Evolutionary conservation across 2,888 invertebrate genomes (phyloP).

Genomic region (Tillus elongatus): DNA sequence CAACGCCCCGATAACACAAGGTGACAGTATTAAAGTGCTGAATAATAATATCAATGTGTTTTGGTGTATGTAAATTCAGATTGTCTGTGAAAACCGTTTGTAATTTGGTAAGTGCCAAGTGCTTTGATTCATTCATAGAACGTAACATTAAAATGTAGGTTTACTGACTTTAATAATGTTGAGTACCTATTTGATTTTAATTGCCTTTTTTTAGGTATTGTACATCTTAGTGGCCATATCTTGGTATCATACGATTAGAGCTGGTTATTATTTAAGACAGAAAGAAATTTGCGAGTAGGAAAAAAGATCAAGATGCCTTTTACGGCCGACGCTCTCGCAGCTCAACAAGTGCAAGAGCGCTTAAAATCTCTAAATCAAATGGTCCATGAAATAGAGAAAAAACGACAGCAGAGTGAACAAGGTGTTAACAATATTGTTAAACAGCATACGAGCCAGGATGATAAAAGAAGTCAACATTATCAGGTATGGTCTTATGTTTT

Average conservation of each 20-base stretch:
- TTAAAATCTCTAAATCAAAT: constrained; percentile 66
- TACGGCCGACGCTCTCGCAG: constrained; percentile 63
- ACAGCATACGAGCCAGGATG: constrained; percentile 47
- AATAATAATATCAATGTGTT: too few species aligned
- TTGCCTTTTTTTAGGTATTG: too few species aligned
- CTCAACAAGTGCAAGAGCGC: constrained; percentile 63
- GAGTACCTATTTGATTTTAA: too few species aligned
- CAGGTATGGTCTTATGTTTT: constrained; percentile 32
- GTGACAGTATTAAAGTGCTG: too few species aligned
- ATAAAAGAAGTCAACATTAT: constrained; percentile 31
- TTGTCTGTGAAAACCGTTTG: too few species aligned
- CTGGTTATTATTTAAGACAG: constrained; percentile 34
- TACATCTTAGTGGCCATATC: constrained; percentile 38
- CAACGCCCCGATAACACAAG: too few species aligned
- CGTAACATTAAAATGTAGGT: too few species aligned
- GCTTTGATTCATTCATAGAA: too few species aligned
- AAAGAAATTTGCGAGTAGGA: constrained; percentile 15
- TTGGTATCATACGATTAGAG: constrained; percentile 47
- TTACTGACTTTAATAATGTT: too few species aligned
- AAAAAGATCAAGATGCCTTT: constrained; percentile 53
- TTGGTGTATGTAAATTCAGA: too few species aligned
- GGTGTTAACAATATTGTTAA: constrained; percentile 70
- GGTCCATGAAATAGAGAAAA: constrained; percentile 73
- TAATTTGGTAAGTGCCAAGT: too few species aligned
- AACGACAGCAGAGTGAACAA: constrained; percentile 68